Percentiles rank a stretch among this genome's conserved stretches.
Evolutionary conservation across 2,113 vertebrate genomes (phyloP).

Genomic region (Xenopus laevis): DNA sequence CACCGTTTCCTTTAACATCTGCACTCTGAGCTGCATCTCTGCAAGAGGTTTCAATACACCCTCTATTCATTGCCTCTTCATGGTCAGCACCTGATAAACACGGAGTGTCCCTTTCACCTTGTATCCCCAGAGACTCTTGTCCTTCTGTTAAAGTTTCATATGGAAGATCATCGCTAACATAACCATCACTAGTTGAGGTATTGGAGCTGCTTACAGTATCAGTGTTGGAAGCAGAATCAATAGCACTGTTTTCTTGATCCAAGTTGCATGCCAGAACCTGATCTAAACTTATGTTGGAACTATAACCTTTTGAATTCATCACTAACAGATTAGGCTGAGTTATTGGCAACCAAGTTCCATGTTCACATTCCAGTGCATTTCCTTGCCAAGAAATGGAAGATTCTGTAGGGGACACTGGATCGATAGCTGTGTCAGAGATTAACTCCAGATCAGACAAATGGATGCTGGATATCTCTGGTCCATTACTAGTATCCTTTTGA

Average conservation of each 20-base stretch:
- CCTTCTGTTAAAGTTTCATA: conserved; percentile 20
- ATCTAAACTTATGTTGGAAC: neutral
- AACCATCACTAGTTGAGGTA: conserved; percentile 32
- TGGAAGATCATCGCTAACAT: conserved; percentile 31
- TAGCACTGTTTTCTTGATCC: conserved; percentile 2
- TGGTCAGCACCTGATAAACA: neutral
- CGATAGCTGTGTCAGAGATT: conserved; percentile 52
- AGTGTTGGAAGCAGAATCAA: conserved; percentile 9
- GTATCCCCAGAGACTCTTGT: neutral
- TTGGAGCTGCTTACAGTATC: conserved; percentile 15
- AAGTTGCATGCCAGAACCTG: neutral
- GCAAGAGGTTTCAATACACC: neutral
- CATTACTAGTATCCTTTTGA: conserved; percentile 60
- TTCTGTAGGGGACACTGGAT: conserved; percentile 37
- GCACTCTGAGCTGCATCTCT: neutral
- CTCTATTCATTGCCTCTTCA: neutral
- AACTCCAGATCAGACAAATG: conserved; percentile 65
- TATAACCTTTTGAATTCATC: neutral
- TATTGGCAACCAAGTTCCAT: conserved; percentile 30
- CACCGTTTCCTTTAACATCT: neutral
- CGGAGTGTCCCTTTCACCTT: neutral
- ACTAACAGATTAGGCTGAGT: conserved; percentile 41
- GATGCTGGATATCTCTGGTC: conserved; percentile 63
- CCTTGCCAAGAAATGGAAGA: conserved; percentile 12
- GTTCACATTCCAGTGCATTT: conserved; percentile 41